phyloP scores from a whole-genome alignment of 2,888 invertebrate genomes.

The Diarsia rubi region DNA sequence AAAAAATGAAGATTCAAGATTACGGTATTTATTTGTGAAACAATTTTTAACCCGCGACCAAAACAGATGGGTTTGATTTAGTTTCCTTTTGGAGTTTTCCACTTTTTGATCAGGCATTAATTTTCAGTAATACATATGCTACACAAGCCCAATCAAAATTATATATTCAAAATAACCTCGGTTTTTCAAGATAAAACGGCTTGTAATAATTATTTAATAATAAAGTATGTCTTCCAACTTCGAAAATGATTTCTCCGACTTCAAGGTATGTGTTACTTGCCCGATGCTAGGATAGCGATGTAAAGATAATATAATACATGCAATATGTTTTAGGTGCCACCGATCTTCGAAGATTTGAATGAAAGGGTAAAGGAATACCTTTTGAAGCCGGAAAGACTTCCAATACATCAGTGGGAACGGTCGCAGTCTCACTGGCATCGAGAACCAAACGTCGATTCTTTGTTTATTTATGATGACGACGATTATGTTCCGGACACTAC shows the following conservation, averaged over 20 bases:
- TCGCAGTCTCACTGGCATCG: conserved; percentile 93
- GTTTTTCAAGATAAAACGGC: neutral
- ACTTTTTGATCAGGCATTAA: neutral
- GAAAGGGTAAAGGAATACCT: conserved; percentile 93
- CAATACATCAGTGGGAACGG: conserved; percentile 93
- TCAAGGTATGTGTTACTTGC: conserved; percentile 71
- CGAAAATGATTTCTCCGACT: conserved; percentile 78
- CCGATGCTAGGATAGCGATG: neutral
- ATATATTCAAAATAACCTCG: conserved; percentile 31
- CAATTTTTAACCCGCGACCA: too few species aligned
- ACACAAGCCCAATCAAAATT: neutral
- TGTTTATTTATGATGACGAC: conserved; percentile 85
- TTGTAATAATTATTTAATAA: conserved; percentile 24
- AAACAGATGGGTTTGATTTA: too few species aligned
- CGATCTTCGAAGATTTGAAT: conserved; percentile 92
- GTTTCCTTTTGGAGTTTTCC: too few species aligned
- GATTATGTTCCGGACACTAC: conserved; percentile 83
- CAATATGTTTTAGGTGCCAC: conserved; percentile 89
- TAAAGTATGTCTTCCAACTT: conserved; percentile 72
- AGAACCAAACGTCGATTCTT: conserved; percentile 88
- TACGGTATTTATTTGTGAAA: too few species aligned
- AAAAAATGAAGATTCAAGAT: too few species aligned
- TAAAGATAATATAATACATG: neutral
- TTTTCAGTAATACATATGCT: neutral
- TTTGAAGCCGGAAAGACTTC: conserved; percentile 92